phyloP scores from a whole-genome alignment of 1,140 invertebrate species.

The Tribolium castaneum region DNA sequence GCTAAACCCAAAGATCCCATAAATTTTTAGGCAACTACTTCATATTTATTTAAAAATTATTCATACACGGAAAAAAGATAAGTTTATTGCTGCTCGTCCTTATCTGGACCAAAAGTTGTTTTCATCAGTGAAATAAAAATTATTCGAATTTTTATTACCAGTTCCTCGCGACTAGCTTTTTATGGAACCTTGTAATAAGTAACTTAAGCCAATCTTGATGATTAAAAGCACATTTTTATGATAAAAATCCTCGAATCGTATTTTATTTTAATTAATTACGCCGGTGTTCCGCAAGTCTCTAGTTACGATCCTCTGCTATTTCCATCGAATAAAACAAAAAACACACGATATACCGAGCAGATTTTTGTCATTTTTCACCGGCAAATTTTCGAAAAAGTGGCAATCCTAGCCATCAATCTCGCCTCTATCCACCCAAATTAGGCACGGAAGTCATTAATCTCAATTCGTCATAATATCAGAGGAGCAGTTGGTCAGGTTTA shows the following conservation, averaged over 20 bases:
- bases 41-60: not conserved
- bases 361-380: not conserved
- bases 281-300: not conserved
- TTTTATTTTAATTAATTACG: not conserved
- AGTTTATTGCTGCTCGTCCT: not conserved
- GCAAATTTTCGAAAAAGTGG: not conserved
- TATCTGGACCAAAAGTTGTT: not conserved
- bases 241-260: not conserved
- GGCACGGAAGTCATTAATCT: conserved; percentile 41
- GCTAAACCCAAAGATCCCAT: not conserved
- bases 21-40: not conserved
- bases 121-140: not conserved
- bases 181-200: not conserved
- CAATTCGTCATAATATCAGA: conserved; percentile 41
- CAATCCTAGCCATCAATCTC: not conserved
- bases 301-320: not conserved
- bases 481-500: conserved; percentile 38
- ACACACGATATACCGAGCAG: not conserved
- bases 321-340: not conserved
- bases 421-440: not conserved
- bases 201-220: not conserved
- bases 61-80: not conserved
- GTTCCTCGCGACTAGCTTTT: not conserved
- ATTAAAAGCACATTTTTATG: not conserved
- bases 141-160: conserved; percentile 3